These are phyloP conservation scores for Agonopterix heracliana DNA, from an alignment of 2,888 invertebrate species.

Conservation along the genomic window DNA sequence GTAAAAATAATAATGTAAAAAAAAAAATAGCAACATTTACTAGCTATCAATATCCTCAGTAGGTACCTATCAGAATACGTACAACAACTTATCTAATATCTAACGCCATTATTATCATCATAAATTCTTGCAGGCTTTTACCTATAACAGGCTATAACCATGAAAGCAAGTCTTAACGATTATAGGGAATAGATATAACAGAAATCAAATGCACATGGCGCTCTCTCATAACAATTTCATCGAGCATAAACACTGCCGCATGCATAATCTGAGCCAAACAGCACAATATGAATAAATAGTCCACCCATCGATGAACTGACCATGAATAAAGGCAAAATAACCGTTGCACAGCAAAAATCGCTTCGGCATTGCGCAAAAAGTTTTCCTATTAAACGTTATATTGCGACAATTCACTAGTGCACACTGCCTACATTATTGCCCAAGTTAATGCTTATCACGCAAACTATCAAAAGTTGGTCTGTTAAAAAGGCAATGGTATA, in stretches of 20 bases:
- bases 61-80: too few relatives aligned
- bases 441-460: constrained; percentile 30
- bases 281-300: constrained; percentile 9
- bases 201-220: constrained; percentile 11
- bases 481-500: constrained; percentile 2
- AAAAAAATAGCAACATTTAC: too few relatives aligned
- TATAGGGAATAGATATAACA: constrained; percentile 2
- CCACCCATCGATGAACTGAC: background rate
- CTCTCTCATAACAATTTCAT: constrained; percentile 35
- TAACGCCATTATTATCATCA: constrained; percentile 16
- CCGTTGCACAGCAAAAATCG: constrained; percentile 16
- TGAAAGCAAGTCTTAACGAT: constrained; percentile 7
- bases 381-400: constrained; percentile 45
- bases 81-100: constrained; percentile 2
- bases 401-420: constrained; percentile 34
- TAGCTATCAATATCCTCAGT: too few relatives aligned
- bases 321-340: constrained; percentile 5
- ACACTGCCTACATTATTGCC: constrained; percentile 38
- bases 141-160: constrained; percentile 1
- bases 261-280: constrained; percentile 32
- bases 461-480: constrained; percentile 13
- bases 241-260: constrained; percentile 22
- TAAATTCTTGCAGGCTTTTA: constrained; percentile 23
- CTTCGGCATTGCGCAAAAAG: constrained; percentile 41
- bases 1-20: too few relatives aligned